Evolutionary conservation across 2,797 vertebrate genomes (phyloP).

Genomic region (Centropyge bicolor): DNA sequence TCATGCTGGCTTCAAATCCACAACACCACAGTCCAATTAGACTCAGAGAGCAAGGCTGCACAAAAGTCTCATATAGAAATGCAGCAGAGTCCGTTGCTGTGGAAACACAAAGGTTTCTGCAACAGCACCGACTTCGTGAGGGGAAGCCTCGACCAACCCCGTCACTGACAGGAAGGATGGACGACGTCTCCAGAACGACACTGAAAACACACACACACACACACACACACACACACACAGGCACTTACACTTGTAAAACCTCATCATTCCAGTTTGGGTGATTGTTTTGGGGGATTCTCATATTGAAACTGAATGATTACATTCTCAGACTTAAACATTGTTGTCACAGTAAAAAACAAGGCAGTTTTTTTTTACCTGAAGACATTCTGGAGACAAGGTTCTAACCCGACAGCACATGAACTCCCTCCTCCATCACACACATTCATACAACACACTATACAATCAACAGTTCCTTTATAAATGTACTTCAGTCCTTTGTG

Average conservation of each 20-base stretch:
- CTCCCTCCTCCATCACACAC: constrained; percentile 1
- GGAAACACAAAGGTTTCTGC: constrained; percentile 42
- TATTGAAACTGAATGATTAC: background rate
- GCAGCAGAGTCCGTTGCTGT: constrained; percentile 35
- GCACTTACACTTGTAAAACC: constrained; percentile 35
- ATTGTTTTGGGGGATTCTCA: background rate
- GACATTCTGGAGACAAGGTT: constrained; percentile 8
- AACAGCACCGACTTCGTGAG: constrained; percentile 32
- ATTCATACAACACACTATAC: constrained; percentile 35
- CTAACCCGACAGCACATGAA: constrained; percentile 2
- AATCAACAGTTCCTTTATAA: constrained; percentile 36
- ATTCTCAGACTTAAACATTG: background rate
- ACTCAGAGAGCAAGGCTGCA: constrained; percentile 16
- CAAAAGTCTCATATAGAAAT: constrained; percentile 20
- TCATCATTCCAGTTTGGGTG: background rate
- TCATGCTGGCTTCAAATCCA: background rate
- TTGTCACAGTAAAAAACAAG: background rate
- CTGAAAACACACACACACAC: constrained; percentile 20
- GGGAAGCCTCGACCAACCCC: constrained; percentile 45
- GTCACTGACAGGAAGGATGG: constrained; percentile 74
- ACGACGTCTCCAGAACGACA: constrained; percentile 64
- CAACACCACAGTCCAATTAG: background rate
- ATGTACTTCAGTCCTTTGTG: constrained; percentile 14
- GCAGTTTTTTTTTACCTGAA: background rate
- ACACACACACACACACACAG: constrained; percentile 41